These are phyloP conservation scores for Esox lucius DNA, from an alignment of 2,797 vertebrate species.

Conservation along the genomic window DNA sequence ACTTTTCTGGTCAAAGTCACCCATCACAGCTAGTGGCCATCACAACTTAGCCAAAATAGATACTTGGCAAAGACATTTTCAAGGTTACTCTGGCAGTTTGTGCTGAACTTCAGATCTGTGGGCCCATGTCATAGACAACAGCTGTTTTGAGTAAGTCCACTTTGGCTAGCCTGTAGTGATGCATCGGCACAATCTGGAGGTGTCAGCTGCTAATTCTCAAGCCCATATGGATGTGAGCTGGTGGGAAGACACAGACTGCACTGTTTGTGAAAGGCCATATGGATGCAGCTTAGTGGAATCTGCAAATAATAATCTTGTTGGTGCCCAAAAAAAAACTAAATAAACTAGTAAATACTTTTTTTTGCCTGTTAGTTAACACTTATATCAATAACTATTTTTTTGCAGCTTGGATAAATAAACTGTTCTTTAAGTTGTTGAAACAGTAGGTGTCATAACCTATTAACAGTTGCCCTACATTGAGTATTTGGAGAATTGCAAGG, in stretches of 20 bases:
- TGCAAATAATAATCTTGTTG: neutral
- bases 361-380: neutral
- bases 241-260: slow-evolving; percentile 26
- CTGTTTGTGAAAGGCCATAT: neutral
- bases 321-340: neutral
- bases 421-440: neutral
- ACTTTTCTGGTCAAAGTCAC: neutral
- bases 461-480: neutral
- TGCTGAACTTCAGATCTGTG: too few species aligned
- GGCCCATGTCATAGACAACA: too few species aligned
- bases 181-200: slow-evolving; percentile 26
- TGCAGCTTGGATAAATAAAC: neutral
- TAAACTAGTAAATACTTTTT: neutral
- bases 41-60: neutral
- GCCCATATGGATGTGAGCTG: slow-evolving; percentile 50
- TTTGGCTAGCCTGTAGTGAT: too few species aligned
- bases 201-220: slow-evolving; percentile 61
- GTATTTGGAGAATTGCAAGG: neutral
- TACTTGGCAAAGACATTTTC: neutral
- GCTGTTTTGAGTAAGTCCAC: too few species aligned
- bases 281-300: slow-evolving; percentile 21
- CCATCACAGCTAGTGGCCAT: neutral
- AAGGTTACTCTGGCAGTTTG: too few species aligned
- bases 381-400: neutral
- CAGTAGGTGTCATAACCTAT: neutral